Percentiles rank a stretch among this genome's conserved stretches.
Evolutionary conservation across 2,888 invertebrate species (phyloP).

Genomic region (Sericinus montela): DNA sequence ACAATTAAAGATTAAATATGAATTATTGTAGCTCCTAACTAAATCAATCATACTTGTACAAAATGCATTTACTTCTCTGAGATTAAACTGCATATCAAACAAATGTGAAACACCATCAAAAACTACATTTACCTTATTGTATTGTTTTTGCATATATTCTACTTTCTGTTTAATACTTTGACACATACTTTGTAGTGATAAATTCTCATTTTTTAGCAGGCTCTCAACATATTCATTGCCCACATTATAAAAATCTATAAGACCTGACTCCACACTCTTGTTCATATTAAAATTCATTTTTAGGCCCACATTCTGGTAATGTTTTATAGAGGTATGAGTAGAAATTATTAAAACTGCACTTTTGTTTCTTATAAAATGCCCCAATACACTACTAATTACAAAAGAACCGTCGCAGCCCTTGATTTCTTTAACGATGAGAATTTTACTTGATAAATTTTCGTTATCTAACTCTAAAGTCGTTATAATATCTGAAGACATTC

Average conservation of each 20-base stretch:
- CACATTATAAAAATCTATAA: conserved; percentile 49
- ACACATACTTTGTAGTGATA: conserved; percentile 57
- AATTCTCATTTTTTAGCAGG: conserved; percentile 37
- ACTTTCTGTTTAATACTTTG: conserved; percentile 57
- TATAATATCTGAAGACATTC: conserved; percentile 82
- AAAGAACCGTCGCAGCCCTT: conserved; percentile 86
- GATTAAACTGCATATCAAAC: conserved; percentile 80
- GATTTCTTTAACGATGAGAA: conserved; percentile 84
- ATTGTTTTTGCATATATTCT: conserved; percentile 44
- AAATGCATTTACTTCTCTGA: conserved; percentile 72
- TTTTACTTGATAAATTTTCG: conserved; percentile 68
- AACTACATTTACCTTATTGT: conserved; percentile 76
- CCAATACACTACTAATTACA: conserved; percentile 82
- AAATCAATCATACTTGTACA: conserved; percentile 64
- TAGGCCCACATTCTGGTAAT: conserved; percentile 86
- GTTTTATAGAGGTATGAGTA: conserved; percentile 84
- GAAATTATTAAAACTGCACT: conserved; percentile 81
- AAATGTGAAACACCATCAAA: conserved; percentile 87
- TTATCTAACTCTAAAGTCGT: conserved; percentile 82
- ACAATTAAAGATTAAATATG: conserved; percentile 75
- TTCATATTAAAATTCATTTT: conserved; percentile 86
- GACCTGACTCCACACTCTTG: conserved; percentile 54
- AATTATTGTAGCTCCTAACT: conserved; percentile 43
- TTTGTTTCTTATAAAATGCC: conserved; percentile 80
- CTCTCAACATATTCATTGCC: conserved; percentile 43